Base-by-base conservation (phyloP, 2,797 vertebrate species). In the Esox masquinongy region DNA sequence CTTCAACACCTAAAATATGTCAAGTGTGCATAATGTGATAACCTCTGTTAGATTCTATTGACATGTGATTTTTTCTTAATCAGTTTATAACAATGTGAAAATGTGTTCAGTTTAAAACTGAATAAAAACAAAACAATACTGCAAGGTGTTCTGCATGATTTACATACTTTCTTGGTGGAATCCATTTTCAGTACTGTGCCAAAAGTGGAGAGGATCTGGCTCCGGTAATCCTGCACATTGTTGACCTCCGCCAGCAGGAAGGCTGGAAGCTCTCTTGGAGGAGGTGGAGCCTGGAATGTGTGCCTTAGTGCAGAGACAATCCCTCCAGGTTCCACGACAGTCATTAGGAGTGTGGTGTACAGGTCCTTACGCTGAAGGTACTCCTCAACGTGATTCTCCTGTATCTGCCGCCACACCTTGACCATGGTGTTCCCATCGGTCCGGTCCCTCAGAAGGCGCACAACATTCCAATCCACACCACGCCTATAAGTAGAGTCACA, bases 151-250 rank as follows among this genome's bases (percentile, higher is more conserved):
- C 3, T 1, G 3, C 29, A 31, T 16, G 47, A 69, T 70, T 51
- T 61, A 61, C 59, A 5, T n/a, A 74, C 70, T 39, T 75, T 77
- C 69, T 77, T 77, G 24, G 75, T 74, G 61, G 75, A 74, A 17
- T 59, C 79, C 79, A 80, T 77, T 74, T 80, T 77, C 1, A 80
- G 26, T 31, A 80, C 72, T 31, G 69, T 75, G 73, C 73, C 73
- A 59, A 79, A 74, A 50, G 80, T 79, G 74, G 74, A 70, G 34
- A 78, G 73, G 61, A 82, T 71, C 68, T 72, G 80, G 59, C n/a
- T 67, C 67, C 74, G 50, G 61, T 66, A 76, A 9, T 79, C 70
- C 74, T 70, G 74, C 80, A 24, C 43, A 12, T 47, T 47, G 43
- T 47, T 31, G 17, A 70, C 80, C 74, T 79, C 74, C 64, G 67